phyloP scores from a whole-genome alignment of 2,113 vertebrate genomes.

The Phocoena phocoena region DNA sequence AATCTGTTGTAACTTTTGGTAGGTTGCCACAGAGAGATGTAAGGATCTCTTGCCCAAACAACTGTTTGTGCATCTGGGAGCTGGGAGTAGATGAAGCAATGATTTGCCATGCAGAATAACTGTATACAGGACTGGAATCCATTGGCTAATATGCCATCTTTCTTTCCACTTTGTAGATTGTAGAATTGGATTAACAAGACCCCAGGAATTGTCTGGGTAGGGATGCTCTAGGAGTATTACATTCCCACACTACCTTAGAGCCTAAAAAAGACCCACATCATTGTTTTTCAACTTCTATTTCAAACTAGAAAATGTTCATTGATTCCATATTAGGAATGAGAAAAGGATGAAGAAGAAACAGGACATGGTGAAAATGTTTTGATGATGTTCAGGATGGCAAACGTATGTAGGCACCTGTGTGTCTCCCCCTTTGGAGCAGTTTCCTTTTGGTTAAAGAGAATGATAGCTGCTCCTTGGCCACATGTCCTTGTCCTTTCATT shows the following conservation, averaged over 20 bases:
- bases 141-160: rapidly evolving
- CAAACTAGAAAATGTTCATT: background rate
- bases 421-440: background rate
- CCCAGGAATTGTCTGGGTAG: background rate
- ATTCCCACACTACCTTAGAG: background rate
- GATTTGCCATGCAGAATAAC: background rate
- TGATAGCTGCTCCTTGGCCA: rapidly evolving
- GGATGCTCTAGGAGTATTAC: background rate
- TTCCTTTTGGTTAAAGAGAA: background rate
- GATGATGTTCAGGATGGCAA: background rate
- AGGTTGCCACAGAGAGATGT: background rate
- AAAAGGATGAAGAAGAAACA: background rate
- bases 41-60: background rate
- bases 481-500: background rate
- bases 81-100: background rate
- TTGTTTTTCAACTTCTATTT: background rate
- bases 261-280: too few species aligned
- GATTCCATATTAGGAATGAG: background rate
- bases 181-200: background rate
- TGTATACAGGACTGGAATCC: background rate
- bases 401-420: rapidly evolving
- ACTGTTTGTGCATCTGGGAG: background rate
- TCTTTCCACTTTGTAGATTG: background rate
- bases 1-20: background rate
- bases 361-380: background rate